Conservation (phyloP, 2,888 invertebrate genomes). For the Melitaea athalia region DNA sequence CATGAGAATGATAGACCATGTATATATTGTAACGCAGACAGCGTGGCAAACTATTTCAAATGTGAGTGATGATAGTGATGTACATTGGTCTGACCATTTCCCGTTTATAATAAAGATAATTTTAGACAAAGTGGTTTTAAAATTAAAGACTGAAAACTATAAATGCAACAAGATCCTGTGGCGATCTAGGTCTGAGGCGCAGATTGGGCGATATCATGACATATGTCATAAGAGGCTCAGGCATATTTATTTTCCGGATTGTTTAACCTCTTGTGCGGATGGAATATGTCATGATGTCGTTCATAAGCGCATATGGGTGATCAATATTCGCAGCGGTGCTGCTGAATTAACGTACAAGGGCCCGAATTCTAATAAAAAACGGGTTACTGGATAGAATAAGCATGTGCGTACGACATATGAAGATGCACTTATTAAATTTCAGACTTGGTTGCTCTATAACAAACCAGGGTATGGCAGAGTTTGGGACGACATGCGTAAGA, state of each 20-base stretch:
- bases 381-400: neutral
- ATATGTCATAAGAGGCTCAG: neutral
- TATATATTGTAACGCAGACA: conserved; percentile 31
- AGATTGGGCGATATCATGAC: neutral
- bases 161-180: neutral
- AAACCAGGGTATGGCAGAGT: neutral
- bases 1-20: conserved; percentile 35
- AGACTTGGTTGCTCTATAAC: neutral
- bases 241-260: neutral
- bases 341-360: too few species aligned
- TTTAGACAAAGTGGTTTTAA: neutral
- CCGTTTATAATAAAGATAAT: conserved; percentile 29
- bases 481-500: conserved; percentile 27
- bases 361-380: neutral
- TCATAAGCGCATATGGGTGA: neutral
- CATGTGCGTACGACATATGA: neutral
- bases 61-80: conserved; percentile 28
- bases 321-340: too few species aligned
- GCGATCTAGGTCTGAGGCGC: neutral
- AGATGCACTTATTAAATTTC: neutral
- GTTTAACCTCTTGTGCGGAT: neutral
- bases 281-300: neutral
- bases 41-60: conserved; percentile 25
- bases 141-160: neutral
- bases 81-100: conserved; percentile 37